A percentile compares a stretch with the other conserved stretches of the same genome.
phyloP scores from a whole-genome alignment of 2,797 vertebrate species.

The Harpagifer antarcticus region DNA sequence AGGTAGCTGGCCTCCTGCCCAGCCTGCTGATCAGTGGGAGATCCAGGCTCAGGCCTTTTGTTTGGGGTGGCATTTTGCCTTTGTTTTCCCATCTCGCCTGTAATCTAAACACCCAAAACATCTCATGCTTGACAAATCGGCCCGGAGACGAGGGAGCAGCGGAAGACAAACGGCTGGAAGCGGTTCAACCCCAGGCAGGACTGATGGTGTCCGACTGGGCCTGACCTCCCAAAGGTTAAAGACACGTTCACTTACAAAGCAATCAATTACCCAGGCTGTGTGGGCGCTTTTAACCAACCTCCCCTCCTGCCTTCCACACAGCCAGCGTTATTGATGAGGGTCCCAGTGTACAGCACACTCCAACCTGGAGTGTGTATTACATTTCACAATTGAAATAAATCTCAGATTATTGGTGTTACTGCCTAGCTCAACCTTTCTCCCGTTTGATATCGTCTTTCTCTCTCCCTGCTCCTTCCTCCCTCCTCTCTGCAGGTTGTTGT shows the following conservation, averaged over 20 bases:
- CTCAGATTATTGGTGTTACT: slow-evolving; percentile 69
- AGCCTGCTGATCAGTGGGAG: slow-evolving; percentile 81
- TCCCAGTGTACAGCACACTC: slow-evolving; percentile 72
- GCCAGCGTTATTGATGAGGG: slow-evolving; percentile 82
- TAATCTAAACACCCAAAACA: slow-evolving; percentile 88
- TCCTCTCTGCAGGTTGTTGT: slow-evolving; percentile 81
- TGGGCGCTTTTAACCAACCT: slow-evolving; percentile 81
- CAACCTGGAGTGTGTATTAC: slow-evolving; percentile 73
- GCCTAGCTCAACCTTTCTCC: slow-evolving; percentile 58
- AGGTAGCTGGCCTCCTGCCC: slow-evolving; percentile 85
- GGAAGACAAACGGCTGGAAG: slow-evolving; percentile 86
- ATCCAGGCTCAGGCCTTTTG: slow-evolving; percentile 83
- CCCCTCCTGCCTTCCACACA: slow-evolving; percentile 75
- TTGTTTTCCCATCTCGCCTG: slow-evolving; percentile 85
- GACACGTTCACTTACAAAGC: slow-evolving; percentile 88
- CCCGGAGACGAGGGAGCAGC: slow-evolving; percentile 78
- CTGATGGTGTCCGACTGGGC: slow-evolving; percentile 86
- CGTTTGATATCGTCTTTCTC: slow-evolving; percentile 52
- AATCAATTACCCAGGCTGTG: slow-evolving; percentile 86
- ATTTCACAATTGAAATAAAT: slow-evolving; percentile 80
- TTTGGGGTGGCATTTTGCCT: slow-evolving; percentile 87
- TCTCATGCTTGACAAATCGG: slow-evolving; percentile 85
- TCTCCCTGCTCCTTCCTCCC: slow-evolving; percentile 45
- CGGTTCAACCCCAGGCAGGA: slow-evolving; percentile 83
- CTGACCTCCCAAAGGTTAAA: slow-evolving; percentile 89